Evolutionary conservation across 2,797 vertebrate genomes (phyloP).

Genomic region (Oreortyx pictus): DNA sequence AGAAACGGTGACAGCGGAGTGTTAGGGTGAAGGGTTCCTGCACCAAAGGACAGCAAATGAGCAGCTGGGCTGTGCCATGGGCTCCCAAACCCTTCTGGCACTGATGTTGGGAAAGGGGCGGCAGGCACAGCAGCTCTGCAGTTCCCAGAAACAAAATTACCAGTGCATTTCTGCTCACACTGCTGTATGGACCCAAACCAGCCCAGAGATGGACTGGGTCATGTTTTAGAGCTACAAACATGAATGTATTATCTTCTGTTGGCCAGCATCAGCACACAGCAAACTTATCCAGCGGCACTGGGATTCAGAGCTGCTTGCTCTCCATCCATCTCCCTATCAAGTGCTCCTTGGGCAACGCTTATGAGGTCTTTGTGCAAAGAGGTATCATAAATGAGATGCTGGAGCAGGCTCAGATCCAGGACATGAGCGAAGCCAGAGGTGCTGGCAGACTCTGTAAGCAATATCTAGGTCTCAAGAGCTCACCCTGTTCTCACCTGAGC

Average conservation of each 20-base stretch:
- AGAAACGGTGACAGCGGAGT: background rate
- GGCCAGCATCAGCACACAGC: accelerated
- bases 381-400: too few relatives aligned
- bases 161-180: background rate
- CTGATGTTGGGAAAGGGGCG: background rate
- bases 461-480: background rate
- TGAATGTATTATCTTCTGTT: accelerated
- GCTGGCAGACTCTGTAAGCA: background rate
- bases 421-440: background rate
- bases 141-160: background rate
- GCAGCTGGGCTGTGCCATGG: background rate
- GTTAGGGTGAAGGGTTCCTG: background rate
- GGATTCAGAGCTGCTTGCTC: too few relatives aligned
- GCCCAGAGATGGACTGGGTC: accelerated
- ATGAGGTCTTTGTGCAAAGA: too few relatives aligned
- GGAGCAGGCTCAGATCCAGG: too few relatives aligned
- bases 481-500: background rate
- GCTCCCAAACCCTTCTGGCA: background rate
- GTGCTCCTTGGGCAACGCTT: too few relatives aligned
- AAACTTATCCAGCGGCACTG: too few relatives aligned
- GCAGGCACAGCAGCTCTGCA: background rate
- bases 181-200: background rate
- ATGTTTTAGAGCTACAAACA: accelerated
- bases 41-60: accelerated
- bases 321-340: too few relatives aligned